Evolutionary conservation across 2,888 invertebrate genomes (phyloP), one percentile per base, ranked within the genome.

Genomic region (Automeris io): DNA sequence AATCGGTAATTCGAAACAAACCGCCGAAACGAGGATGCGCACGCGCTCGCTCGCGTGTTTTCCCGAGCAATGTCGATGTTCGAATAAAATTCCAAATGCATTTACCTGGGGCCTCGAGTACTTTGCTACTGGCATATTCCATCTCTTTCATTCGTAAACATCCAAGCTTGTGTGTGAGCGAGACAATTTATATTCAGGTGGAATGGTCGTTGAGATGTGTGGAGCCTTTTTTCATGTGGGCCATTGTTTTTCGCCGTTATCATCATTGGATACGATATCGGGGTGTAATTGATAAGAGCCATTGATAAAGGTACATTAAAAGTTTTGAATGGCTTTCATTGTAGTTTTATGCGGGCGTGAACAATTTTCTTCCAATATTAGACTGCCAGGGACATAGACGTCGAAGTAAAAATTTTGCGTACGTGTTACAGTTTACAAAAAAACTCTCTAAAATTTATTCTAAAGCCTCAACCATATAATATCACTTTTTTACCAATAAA

Each of bases 61-160:
- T 74, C 79, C 74, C 81, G 85, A 82, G 80, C 69, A 75, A 78
- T 74, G 82, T 72, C 70, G 69, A 76, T 75, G 73, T 76, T 75
- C 73, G 79, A 85, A 80, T 85, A 81, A 68, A 61, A 69, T 70
- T 56, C 58, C 62, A 62, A 61, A 62, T 50, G 56, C 65, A 57
- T 64, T 67, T 74, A 83, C 83, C 81, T 82, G 83, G 74, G 72
- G 60, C 68, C 50, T 57, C 61, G 64, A 72, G 71, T 73, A 72
- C 69, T 73, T 75, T 63, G 70, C 61, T 64, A 68, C 68, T 59
- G 70, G 61, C 55, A 51, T 54, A 31, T 29, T 41, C 41, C 50
- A 29, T 76, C 75, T 57, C 70, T 42, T 42, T 82, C 59, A 24
- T 35, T 34, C 62, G 0, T 12, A 19, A 26, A 4, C 2, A 16